phyloP scores from a whole-genome alignment of 2,888 invertebrate genomes.

The Apotomis capreana region DNA sequence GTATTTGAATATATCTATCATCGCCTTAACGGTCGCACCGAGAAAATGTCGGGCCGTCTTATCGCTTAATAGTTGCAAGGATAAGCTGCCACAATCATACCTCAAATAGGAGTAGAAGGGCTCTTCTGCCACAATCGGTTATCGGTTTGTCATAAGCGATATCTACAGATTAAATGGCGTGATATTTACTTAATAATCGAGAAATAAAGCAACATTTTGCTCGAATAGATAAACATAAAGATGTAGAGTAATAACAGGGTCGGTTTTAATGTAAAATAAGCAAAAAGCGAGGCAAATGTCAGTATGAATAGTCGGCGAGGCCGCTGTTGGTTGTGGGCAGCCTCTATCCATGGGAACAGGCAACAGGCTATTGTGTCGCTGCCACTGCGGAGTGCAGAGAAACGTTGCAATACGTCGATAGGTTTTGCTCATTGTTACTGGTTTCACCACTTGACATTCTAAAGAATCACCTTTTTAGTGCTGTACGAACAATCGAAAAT shows the following conservation, averaged over 20 bases:
- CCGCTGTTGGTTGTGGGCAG: constrained; percentile 49
- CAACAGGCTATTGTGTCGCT: constrained; percentile 60
- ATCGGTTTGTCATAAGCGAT: constrained; percentile 12
- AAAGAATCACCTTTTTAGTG: constrained; percentile 51
- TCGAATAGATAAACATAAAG: constrained; percentile 1
- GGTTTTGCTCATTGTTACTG: constrained; percentile 63
- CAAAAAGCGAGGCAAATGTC: constrained; percentile 45
- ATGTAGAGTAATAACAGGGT: constrained; percentile 17
- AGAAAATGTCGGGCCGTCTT: constrained; percentile 14
- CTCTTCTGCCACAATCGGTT: constrained; percentile 12
- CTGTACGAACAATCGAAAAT: constrained; percentile 43
- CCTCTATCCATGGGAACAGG: constrained; percentile 64
- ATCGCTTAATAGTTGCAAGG: constrained; percentile 25
- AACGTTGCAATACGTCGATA: constrained; percentile 63
- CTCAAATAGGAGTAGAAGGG: constrained; percentile 16
- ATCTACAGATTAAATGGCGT: constrained; percentile 19
- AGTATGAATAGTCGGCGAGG: constrained; percentile 52
- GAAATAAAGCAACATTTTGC: constrained; percentile 2
- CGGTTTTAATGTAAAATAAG: constrained; percentile 39
- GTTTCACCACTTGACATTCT: constrained; percentile 62
- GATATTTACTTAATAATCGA: constrained; percentile 12
- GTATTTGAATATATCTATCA: constrained; percentile 18
- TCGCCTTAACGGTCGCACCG: constrained; percentile 3
- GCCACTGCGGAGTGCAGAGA: constrained; percentile 49
- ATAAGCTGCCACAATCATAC: constrained; percentile 27